Base-by-base conservation (phyloP, 2,113 vertebrate species). In the Podiceps cristatus region DNA sequence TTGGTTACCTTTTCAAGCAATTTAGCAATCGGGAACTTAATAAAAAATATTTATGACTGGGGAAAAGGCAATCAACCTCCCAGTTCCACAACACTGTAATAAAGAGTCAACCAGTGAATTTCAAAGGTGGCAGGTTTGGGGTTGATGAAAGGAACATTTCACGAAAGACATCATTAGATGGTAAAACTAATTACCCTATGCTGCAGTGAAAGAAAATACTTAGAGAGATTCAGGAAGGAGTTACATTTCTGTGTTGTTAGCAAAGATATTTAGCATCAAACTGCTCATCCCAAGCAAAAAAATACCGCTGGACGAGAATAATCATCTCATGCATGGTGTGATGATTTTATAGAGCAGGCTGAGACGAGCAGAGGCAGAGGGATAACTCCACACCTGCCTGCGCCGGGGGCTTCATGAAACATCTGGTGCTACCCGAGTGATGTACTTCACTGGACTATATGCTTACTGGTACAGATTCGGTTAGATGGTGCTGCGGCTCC, bases 41-140 rank as follows among this genome's bases (percentile, higher is more conserved):
- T 33, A 4, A 86, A 76, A 76, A 74, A 60, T 9, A 0, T 84
- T 77, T 63, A 10, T 56, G 9, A 52, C 19, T 44, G 11, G 20
- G 27, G 27, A 90, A 60, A 49, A 0, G 2, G 7, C 0, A 1
- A 7, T 42, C 0, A 0, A 45, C 13, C 7, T 68, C 35, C 5
- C 44, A 67, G 7, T 79, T 67, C 33, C 13, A 7, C 29, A 55
- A 47, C 3, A 13, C 2, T 47, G 5, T 33, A 33, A 28, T 18
- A 44, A 67, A 53, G 52, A 45, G 14, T 20, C 15, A 64, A 31
- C 0, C n/a, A 33, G 9, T 60, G 55, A 56, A 69, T 87, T 81
- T 53, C 9, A 45, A 81, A 81, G 8, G 27, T 52, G 8, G 10
- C 5, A 44, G 5, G 1, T 49, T 53, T 66, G 33, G 3, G 4